Evolutionary conservation across 2,797 vertebrate species (phyloP).

Genomic region (Myripristis jacobus): DNA sequence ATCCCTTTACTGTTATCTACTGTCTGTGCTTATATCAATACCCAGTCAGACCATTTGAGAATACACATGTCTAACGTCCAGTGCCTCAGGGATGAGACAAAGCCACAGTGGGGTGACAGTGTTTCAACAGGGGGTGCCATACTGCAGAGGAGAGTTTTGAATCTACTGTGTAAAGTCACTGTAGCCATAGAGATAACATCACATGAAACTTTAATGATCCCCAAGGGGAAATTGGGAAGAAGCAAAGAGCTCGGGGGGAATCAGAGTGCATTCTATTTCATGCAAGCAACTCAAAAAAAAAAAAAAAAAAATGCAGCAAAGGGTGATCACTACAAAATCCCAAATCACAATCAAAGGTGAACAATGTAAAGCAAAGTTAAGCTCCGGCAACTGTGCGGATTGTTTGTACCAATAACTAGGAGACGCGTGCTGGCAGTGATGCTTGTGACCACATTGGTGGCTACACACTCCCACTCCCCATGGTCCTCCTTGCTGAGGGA

Average conservation of each 20-base stretch:
- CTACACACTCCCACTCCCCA: conserved; percentile 99
- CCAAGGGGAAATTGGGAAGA: conserved; percentile 38
- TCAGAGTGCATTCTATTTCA: conserved; percentile 34
- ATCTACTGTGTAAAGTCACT: conserved; percentile 46
- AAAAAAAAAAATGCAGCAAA: conserved; percentile 32
- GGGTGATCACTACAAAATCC: conserved; percentile 25
- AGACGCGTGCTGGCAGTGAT: conserved; percentile 99
- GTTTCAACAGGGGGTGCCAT: not conserved
- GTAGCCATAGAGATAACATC: conserved; percentile 49
- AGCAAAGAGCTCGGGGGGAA: conserved; percentile 40
- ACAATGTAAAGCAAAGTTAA: conserved; percentile 18
- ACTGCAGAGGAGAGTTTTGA: conserved; percentile 43
- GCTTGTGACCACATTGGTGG: conserved; percentile 98
- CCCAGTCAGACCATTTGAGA: conserved; percentile 15
- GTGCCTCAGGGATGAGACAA: conserved; percentile 25
- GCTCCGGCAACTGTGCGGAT: conserved; percentile 12
- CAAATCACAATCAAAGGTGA: conserved; percentile 15
- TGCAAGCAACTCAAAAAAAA: conserved; percentile 41
- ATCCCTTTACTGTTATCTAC: not conserved
- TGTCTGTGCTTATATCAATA: conserved; percentile 21
- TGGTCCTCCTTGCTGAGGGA: conserved; percentile 99
- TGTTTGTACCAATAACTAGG: conserved; percentile 92
- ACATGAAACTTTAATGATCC: conserved; percentile 58
- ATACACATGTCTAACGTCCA: conserved; percentile 40
- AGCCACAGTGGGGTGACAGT: not conserved